Conservation (phyloP, 2,888 invertebrate species). For the Macaria notata region DNA sequence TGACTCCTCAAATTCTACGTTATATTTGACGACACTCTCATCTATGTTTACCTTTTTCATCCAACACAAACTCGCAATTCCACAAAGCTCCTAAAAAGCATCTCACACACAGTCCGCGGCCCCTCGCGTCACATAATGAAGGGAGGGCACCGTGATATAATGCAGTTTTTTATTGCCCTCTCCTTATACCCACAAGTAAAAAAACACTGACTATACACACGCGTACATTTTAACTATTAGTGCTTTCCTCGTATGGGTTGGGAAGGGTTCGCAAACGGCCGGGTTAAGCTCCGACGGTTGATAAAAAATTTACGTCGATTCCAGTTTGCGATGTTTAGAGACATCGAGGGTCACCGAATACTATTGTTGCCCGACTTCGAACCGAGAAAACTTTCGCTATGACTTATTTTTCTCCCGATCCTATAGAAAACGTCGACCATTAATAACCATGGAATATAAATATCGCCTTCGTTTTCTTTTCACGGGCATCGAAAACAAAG, state of each 20-base stretch:
- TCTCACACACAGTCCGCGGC: constrained; percentile 55
- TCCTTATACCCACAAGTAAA: constrained; percentile 78
- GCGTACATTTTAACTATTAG: constrained; percentile 79
- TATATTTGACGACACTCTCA: background rate
- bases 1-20: too few relatives aligned
- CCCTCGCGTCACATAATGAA: constrained; percentile 73
- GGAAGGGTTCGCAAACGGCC: constrained; percentile 73
- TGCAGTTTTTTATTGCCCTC: constrained; percentile 81
- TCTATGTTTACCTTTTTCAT: constrained; percentile 12
- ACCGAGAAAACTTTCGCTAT: constrained; percentile 24
- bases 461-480: constrained; percentile 37
- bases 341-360: constrained; percentile 54
- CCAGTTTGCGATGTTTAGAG: constrained; percentile 59
- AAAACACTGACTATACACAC: constrained; percentile 57
- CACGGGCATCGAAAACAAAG: constrained; percentile 54
- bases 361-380: constrained; percentile 45
- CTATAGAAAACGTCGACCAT: constrained; percentile 31
- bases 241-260: constrained; percentile 64
- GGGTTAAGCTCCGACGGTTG: constrained; percentile 63
- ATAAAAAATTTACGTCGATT: constrained; percentile 75
- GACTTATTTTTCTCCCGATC: constrained; percentile 29
- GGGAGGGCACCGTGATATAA: constrained; percentile 79
- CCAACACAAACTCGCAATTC: constrained; percentile 26
- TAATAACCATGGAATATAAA: constrained; percentile 39
- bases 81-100: constrained; percentile 46